These are phyloP conservation scores for Psilopsiagon aurifrons DNA, from an alignment of 2,113 vertebrate genomes.

Conservation along the genomic window DNA sequence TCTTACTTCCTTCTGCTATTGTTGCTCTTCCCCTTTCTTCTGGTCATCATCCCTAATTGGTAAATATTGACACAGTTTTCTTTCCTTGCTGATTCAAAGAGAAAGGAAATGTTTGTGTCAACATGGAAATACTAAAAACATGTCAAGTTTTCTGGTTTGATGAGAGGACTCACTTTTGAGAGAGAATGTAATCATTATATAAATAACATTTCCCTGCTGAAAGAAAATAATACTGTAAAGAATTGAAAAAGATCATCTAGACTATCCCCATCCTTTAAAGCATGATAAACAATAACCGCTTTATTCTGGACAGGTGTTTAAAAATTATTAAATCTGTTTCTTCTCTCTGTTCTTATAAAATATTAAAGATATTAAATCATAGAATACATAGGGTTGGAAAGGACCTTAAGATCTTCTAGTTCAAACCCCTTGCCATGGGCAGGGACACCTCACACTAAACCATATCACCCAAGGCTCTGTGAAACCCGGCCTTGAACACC, in stretches of 20 bases:
- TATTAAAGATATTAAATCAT: neutral
- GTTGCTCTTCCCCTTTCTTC: neutral
- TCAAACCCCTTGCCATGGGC: no score
- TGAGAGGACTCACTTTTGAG: neutral
- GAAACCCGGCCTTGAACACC: no score
- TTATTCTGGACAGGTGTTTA: neutral
- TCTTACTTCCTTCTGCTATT: neutral
- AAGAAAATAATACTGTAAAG: neutral
- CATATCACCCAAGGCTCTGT: no score
- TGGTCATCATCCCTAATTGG: neutral
- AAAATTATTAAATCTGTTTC: neutral
- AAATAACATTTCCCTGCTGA: neutral
- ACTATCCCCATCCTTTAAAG: neutral
- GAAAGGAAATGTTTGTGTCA: neutral
- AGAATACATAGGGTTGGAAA: no score
- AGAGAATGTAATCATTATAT: neutral
- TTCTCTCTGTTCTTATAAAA: neutral
- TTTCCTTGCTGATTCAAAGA: neutral
- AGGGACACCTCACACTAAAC: no score
- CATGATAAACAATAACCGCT: neutral
- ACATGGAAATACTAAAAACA: neutral
- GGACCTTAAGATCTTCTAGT: no score
- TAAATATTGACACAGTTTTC: neutral
- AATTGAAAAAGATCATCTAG: neutral
- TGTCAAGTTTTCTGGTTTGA: neutral